These are phyloP conservation scores for Pyrrhosoma nymphula DNA, from an alignment of 2,888 invertebrate genomes.

Conservation along the genomic window DNA sequence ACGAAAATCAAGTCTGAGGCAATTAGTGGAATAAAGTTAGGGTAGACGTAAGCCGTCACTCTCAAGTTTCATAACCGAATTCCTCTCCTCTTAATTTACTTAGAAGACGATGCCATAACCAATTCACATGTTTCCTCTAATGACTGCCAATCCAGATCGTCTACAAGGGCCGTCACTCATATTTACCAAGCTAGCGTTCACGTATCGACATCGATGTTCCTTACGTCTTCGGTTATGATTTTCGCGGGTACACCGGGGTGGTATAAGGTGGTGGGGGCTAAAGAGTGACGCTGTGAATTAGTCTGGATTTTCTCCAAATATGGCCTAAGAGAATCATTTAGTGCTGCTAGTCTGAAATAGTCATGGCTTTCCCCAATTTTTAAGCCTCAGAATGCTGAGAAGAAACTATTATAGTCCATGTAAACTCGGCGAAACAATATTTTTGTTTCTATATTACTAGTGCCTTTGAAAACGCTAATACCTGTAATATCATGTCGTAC, in stretches of 20 bases:
- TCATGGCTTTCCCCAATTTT: no score
- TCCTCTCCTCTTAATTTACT: slow-evolving; percentile 15
- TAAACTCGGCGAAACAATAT: no score
- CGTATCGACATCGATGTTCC: neutral
- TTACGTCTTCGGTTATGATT: neutral
- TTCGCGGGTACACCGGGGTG: neutral
- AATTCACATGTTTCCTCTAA: neutral
- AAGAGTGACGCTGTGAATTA: neutral
- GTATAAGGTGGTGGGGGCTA: neutral
- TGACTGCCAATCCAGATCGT: slow-evolving; percentile 21
- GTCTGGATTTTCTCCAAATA: neutral
- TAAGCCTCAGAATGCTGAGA: no score
- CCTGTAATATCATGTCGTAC: no score
- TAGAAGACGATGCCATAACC: slow-evolving; percentile 5
- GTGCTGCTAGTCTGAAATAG: no score
- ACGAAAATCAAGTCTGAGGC: neutral
- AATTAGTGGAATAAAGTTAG: neutral
- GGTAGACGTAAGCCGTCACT: neutral
- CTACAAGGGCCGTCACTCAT: neutral
- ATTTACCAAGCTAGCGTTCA: neutral
- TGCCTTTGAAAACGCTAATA: no score
- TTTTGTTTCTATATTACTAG: no score
- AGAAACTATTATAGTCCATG: no score
- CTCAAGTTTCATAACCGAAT: slow-evolving; percentile 26
- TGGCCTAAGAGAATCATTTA: no score